Percentiles rank a stretch among this genome's conserved stretches.
phyloP scores from a whole-genome alignment of 2,797 vertebrate genomes.

The Trichosurus vulpecula region DNA sequence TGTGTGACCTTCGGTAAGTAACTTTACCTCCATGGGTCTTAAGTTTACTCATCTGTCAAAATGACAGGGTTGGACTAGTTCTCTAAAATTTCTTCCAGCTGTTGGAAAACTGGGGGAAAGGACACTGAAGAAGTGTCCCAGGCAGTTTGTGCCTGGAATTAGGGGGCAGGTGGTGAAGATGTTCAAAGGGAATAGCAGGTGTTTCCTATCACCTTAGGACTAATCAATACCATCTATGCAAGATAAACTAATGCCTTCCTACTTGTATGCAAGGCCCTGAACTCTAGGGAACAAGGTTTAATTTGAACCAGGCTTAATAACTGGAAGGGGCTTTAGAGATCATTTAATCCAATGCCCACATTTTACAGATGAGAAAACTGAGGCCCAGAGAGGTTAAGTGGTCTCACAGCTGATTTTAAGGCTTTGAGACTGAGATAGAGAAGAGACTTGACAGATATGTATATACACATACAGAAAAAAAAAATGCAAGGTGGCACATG shows the following conservation, averaged over 20 bases:
- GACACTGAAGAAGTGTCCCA: neutral
- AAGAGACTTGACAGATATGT: neutral
- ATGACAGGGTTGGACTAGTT: neutral
- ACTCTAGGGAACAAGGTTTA: neutral
- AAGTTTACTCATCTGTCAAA: neutral
- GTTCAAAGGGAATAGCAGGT: neutral
- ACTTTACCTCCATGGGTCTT: neutral
- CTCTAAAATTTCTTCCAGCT: neutral
- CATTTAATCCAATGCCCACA: neutral
- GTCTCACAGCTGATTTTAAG: neutral
- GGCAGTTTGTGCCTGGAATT: neutral
- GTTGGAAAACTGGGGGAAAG: neutral
- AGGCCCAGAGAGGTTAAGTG: neutral
- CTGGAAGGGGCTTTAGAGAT: neutral
- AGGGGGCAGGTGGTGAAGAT: neutral
- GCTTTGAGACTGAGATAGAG: neutral
- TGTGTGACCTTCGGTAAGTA: neutral
- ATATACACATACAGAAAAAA: neutral
- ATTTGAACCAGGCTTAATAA: neutral
- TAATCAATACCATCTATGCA: neutral
- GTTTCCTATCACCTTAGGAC: neutral
- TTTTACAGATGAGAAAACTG: neutral
- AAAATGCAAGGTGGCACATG: neutral
- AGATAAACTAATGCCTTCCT: neutral
- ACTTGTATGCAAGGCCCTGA: neutral